These are phyloP conservation scores for Cydia splendana DNA, from an alignment of 1,140 invertebrate genomes.

Conservation along the genomic window DNA sequence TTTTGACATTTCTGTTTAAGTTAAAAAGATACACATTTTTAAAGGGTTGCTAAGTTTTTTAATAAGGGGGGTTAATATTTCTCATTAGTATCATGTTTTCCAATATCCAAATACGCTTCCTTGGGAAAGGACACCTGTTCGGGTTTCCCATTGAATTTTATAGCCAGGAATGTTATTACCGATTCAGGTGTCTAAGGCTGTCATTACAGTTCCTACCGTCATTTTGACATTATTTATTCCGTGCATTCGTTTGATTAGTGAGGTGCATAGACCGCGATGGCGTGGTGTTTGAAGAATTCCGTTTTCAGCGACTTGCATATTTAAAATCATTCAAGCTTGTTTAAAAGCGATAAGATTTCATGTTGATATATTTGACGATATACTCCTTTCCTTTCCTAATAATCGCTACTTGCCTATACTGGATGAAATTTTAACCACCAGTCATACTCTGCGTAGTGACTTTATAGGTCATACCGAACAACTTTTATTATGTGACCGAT, in stretches of 20 bases:
- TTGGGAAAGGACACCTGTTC: neutral
- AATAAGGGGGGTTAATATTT: too few relatives aligned
- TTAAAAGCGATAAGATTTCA: neutral
- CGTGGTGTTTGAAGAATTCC: neutral
- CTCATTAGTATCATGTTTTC: neutral
- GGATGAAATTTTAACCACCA: too few relatives aligned
- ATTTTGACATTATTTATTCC: constrained; percentile 6
- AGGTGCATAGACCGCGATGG: neutral
- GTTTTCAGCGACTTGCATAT: neutral
- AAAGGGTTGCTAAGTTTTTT: too few relatives aligned
- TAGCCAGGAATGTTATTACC: constrained; percentile 11
- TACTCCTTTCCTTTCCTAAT: too few relatives aligned
- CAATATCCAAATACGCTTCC: neutral
- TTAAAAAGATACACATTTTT: too few relatives aligned
- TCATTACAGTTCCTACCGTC: constrained; percentile 1
- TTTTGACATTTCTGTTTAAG: too few relatives aligned
- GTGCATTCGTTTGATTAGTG: neutral
- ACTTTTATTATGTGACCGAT: too few relatives aligned
- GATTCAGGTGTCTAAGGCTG: constrained; percentile 16
- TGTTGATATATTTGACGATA: too few relatives aligned
- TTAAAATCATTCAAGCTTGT: neutral
- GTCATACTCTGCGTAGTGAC: too few relatives aligned
- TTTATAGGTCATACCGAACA: too few relatives aligned
- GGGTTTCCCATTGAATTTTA: constrained; percentile 19
- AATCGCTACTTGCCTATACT: too few relatives aligned